Base-by-base conservation (phyloP, 2,888 invertebrate species). In the Volucella inanis region DNA sequence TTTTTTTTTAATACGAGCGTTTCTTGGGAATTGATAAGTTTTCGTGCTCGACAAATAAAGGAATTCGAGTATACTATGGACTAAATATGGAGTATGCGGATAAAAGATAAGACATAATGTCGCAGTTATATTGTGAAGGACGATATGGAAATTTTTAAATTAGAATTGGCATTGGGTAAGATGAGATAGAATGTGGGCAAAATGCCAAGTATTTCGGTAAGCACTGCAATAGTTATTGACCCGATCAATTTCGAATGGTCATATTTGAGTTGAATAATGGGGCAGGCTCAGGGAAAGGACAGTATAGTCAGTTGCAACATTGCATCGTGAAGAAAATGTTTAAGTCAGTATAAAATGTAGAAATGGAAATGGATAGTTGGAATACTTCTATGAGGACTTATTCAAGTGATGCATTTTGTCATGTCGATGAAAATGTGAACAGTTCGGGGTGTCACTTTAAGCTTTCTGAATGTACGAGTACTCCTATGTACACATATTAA, bases 211-310 rank as follows among this genome's bases (percentile, higher is more conserved):
- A 70, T 47, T n/a, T n/a, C 47, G 55, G 59, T 47, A 70, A 57
- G 39, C 31, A 68, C 31, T 55, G 31, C 3, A 55, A 54, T 15
- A 45, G n/a, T 57, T 55, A 65, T 65, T 65, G 52, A 43, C n/a
- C 9, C 70, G 22, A 70, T 70, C 70, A 57, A 70, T 70, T 70
- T 49, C 47, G 38, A 55, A 55, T 45, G 57, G 12, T 70, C 18
- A 39, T 55, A 70, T 70, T 70, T 39, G 14, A 55, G 57, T 47
- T 57, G 68, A 55, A 41, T 49, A 49, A 15, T 49, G 57, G 47
- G 31, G 3, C 38, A 47, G 11, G 1, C 31, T 10, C 45, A 15
- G 18, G 18, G n/a, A 31, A 14, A 31, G 12, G n/a, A 15, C 6
- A 8, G 59, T 22, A n/a, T 10, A 0, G 6, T 6, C 1, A 38